Conservation (phyloP, 2,113 vertebrate species). For the Copsychus sechellarum region DNA sequence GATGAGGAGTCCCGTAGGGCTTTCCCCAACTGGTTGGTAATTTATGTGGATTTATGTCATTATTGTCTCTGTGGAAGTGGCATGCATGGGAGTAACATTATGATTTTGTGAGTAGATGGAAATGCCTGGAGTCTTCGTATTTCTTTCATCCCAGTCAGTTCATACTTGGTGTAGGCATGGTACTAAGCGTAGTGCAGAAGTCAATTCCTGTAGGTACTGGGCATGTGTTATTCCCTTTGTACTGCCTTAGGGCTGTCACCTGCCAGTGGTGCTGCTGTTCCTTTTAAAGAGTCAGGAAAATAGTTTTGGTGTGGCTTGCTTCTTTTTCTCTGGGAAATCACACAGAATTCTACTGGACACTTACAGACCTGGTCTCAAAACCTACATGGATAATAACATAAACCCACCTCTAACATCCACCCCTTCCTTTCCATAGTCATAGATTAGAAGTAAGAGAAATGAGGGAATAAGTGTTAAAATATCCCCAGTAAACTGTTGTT, state of each 20-base stretch:
- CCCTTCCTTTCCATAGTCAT: neutral
- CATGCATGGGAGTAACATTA: neutral
- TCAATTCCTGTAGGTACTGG: rapidly evolving
- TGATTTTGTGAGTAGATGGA: neutral
- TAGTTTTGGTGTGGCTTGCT: neutral
- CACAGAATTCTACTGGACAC: neutral
- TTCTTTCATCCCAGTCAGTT: neutral
- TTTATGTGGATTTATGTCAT: neutral
- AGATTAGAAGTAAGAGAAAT: neutral
- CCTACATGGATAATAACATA: neutral
- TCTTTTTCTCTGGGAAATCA: neutral
- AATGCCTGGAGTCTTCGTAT: neutral
- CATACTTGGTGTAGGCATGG: neutral
- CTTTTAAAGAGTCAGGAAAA: neutral
- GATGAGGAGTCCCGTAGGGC: neutral
- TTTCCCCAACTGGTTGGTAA: neutral
- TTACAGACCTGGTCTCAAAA: neutral
- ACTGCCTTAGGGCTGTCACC: neutral
- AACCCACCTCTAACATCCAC: neutral
- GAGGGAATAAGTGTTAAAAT: neutral
- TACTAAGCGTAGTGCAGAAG: neutral
- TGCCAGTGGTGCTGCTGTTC: neutral
- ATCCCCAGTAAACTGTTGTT: neutral
- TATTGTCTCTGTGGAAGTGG: neutral
- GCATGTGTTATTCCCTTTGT: neutral